A percentile compares a stretch with the other conserved stretches of the same genome.
phyloP scores from a whole-genome alignment of 2,888 invertebrate species.

The Tipula unca region DNA sequence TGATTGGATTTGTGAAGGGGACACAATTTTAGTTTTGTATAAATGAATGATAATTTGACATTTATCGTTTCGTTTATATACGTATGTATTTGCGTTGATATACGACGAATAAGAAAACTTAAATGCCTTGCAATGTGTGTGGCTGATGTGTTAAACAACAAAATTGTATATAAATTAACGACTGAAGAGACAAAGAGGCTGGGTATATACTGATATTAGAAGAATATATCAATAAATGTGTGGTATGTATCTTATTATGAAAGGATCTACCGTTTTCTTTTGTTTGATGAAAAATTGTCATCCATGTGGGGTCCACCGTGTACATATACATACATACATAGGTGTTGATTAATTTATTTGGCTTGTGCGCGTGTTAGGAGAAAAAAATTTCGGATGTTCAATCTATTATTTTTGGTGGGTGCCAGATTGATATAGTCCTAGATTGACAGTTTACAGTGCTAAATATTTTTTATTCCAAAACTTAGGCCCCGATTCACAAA shows the following conservation, averaged over 20 bases:
- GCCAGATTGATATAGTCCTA: too few species aligned
- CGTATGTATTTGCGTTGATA: neutral
- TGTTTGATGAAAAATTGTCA: neutral
- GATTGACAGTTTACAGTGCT: too few species aligned
- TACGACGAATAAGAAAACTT: neutral
- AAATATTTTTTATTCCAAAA: too few species aligned
- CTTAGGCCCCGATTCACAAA: too few species aligned
- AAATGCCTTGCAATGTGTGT: neutral
- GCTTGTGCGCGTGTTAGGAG: neutral
- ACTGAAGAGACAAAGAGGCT: neutral
- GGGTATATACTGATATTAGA: neutral
- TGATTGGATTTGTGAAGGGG: neutral
- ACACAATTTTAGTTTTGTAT: neutral
- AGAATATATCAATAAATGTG: neutral
- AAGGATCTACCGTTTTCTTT: neutral
- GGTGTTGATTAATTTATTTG: neutral
- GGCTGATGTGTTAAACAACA: constrained; percentile 4
- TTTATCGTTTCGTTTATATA: neutral
- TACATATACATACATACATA: too few species aligned
- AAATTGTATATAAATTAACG: neutral
- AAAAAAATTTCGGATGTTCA: too few species aligned
- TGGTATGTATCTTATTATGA: neutral
- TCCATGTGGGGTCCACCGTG: neutral
- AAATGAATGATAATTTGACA: constrained; percentile 14
- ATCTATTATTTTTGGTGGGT: too few species aligned